A percentile compares a stretch with the other conserved stretches of the same genome.
Evolutionary conservation across 2,888 invertebrate genomes (phyloP).

Genomic region (Parnassius orleans): DNA sequence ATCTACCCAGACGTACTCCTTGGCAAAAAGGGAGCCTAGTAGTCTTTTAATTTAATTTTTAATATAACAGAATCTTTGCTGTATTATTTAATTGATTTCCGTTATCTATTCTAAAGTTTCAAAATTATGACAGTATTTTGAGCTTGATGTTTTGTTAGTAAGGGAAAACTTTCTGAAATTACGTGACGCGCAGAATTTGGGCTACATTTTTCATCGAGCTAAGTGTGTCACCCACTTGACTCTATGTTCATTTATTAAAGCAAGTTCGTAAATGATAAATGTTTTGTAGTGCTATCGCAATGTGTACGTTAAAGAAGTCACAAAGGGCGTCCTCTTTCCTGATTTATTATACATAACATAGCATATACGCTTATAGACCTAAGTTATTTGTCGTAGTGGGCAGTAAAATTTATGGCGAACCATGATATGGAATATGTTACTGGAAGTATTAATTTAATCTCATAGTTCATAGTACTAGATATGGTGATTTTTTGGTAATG

Average conservation of each 20-base stretch:
- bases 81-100: too few relatives aligned
- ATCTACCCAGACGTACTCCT: too few relatives aligned
- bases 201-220: constrained; percentile 37
- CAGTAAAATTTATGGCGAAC: constrained; percentile 25
- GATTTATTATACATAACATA: constrained; percentile 31
- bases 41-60: too few relatives aligned
- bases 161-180: constrained; percentile 43
- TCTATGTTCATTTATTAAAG: constrained; percentile 18
- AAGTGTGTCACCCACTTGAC: constrained; percentile 22
- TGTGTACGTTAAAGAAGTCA: constrained; percentile 26
- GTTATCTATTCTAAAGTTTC: too few relatives aligned
- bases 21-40: too few relatives aligned
- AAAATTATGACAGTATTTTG: not conserved
- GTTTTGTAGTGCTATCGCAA: constrained; percentile 24
- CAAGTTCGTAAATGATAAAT: constrained; percentile 26
- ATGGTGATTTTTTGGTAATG: too few relatives aligned
- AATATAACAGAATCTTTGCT: too few relatives aligned
- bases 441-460: too few relatives aligned
- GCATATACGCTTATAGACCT: constrained; percentile 17
- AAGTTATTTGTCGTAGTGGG: constrained; percentile 25
- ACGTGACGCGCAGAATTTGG: constrained; percentile 40
- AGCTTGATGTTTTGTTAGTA: constrained; percentile 41
- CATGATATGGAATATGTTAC: constrained; percentile 11
- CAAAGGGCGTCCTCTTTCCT: constrained; percentile 24
- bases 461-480: too few relatives aligned